These are phyloP conservation scores for Xenopus petersii DNA, from an alignment of 2,797 vertebrate genomes.

Conservation along the genomic window DNA sequence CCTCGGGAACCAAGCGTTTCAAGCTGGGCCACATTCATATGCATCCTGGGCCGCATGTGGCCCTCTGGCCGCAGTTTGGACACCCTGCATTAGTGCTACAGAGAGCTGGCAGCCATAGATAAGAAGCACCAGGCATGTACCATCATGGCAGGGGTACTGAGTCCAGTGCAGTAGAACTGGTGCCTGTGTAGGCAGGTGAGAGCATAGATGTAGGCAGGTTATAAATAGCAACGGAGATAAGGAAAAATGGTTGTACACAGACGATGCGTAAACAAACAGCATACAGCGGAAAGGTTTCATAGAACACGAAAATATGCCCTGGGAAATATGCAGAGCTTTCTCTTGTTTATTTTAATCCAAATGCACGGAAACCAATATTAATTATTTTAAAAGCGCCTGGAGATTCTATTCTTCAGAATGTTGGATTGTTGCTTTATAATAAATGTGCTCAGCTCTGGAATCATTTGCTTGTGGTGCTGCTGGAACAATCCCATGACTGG, in stretches of 20 bases:
- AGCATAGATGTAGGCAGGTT: neutral
- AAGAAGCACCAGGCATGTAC: constrained; percentile 30
- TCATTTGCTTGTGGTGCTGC: neutral
- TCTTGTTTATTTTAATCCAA: no score
- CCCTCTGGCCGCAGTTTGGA: no score
- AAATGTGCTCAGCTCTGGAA: constrained; percentile 2
- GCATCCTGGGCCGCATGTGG: no score
- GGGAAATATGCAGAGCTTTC: neutral
- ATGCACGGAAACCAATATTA: no score
- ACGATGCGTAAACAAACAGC: neutral
- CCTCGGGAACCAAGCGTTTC: no score
- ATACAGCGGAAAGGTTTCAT: neutral
- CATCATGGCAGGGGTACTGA: constrained; percentile 34
- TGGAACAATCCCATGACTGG: constrained; percentile 2
- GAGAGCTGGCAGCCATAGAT: constrained; percentile 8
- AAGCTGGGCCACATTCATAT: no score
- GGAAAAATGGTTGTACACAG: neutral
- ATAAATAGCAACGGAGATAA: neutral
- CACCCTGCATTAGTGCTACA: no score
- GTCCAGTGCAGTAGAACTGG: neutral
- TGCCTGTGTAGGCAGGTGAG: neutral
- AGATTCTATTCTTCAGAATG: neutral
- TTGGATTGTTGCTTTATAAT: neutral
- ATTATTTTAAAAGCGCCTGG: no score
- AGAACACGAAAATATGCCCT: neutral